Evolutionary conservation across 2,797 vertebrate genomes (phyloP).

Genomic region (Brotula barbata): DNA sequence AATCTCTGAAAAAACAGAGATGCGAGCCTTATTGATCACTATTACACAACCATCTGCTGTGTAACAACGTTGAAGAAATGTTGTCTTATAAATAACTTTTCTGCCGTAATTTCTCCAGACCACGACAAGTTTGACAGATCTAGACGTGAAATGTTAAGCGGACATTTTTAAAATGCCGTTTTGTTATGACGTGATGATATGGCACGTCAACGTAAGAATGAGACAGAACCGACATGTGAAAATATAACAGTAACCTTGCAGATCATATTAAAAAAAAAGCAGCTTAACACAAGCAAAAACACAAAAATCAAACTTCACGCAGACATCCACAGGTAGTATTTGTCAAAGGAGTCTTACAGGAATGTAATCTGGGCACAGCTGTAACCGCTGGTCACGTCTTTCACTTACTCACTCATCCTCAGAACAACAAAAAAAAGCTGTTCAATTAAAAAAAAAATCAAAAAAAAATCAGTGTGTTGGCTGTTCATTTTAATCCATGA

Average conservation of each 20-base stretch:
- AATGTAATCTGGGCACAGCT: conserved; percentile 28
- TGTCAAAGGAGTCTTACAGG: conserved; percentile 11
- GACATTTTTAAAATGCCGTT: too few relatives aligned
- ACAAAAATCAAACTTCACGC: background rate
- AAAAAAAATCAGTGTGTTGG: conserved; percentile 52
- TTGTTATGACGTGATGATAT: conserved; percentile 7
- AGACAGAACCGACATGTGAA: conserved; percentile 17
- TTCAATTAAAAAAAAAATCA: conserved; percentile 9
- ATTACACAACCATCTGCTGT: too few relatives aligned
- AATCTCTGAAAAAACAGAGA: too few relatives aligned
- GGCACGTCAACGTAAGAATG: conserved; percentile 12
- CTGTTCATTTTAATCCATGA: conserved; percentile 37
- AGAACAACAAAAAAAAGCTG: conserved; percentile 37
- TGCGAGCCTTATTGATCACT: background rate
- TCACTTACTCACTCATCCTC: conserved; percentile 47
- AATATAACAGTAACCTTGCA: conserved; percentile 10
- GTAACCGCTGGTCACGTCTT: conserved; percentile 8
- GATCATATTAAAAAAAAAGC: conserved; percentile 2
- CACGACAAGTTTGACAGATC: too few relatives aligned
- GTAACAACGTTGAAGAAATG: too few relatives aligned
- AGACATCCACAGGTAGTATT: conserved; percentile 16
- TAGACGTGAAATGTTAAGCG: background rate
- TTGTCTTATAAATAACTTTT: too few relatives aligned
- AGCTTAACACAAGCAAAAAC: conserved; percentile 10
- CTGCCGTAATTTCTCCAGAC: too few relatives aligned